phyloP scores from a whole-genome alignment of 37 sponge, comb jelly and placozoan genomes.

The Bolinopsis microptera region DNA sequence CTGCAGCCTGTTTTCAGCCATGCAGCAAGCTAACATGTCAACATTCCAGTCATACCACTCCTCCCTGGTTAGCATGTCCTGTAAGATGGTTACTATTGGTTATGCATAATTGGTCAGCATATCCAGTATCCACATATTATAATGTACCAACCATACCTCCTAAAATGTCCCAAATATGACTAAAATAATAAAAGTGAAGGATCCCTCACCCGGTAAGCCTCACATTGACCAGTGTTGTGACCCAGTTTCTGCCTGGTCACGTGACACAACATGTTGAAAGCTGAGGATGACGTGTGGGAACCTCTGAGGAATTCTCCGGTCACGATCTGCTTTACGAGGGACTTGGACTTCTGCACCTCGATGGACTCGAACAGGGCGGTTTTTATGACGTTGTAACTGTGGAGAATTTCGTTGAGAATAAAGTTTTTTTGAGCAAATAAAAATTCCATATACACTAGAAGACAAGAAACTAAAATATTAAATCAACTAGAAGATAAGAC shows the following conservation, averaged over 20 bases:
- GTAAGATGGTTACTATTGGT: too few species aligned
- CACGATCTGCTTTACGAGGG: background rate
- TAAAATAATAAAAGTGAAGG: too few species aligned
- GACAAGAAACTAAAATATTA: too few species aligned
- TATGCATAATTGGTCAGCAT: too few species aligned
- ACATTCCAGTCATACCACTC: slow-evolving; percentile 26
- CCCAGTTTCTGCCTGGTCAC: background rate
- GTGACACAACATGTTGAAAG: background rate
- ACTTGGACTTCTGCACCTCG: background rate
- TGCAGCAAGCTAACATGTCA: background rate
- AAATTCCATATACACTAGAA: too few species aligned
- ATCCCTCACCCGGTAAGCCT: background rate
- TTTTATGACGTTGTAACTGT: background rate
- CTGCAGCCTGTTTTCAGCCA: background rate
- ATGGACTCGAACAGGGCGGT: slow-evolving; percentile 20
- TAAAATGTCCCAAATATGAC: background rate
- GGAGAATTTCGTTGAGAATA: too few species aligned
- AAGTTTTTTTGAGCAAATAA: too few species aligned
- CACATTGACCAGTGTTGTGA: background rate
- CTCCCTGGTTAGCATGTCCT: slow-evolving; percentile 35
- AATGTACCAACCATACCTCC: too few species aligned
- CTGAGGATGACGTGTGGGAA: background rate
- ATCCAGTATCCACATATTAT: too few species aligned
- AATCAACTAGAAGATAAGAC: too few species aligned
- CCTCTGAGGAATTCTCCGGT: background rate